Conservation (phyloP, 1,140 invertebrate genomes). For the Magallana ariakensis region DNA sequence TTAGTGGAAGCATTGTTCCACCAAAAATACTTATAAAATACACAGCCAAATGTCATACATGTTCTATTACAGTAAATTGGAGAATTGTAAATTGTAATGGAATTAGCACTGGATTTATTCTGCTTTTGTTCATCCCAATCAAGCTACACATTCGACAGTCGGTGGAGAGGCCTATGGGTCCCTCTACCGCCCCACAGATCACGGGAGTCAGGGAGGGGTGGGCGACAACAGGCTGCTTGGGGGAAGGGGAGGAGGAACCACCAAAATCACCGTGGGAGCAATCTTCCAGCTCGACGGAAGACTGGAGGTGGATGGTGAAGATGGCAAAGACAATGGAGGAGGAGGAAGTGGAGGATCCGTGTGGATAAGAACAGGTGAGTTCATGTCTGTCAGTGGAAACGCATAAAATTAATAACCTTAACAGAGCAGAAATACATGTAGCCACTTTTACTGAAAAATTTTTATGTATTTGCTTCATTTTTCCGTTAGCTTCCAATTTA, state of each 20-base stretch:
- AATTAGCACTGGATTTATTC: no score
- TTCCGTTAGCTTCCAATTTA: no score
- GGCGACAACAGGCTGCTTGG: not conserved
- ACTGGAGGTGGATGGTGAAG: constrained; percentile 66
- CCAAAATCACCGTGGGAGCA: constrained; percentile 64
- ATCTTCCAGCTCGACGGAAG: constrained; percentile 67
- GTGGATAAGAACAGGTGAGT: constrained; percentile 57
- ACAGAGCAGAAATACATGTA: no score
- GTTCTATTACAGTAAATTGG: no score
- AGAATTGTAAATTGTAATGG: no score
- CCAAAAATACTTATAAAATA: no score
- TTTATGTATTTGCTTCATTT: no score
- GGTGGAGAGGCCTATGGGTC: constrained; percentile 65
- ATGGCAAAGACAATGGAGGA: constrained; percentile 51
- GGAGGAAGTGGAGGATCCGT: constrained; percentile 73
- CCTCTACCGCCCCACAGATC: constrained; percentile 63
- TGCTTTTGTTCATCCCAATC: not conserved
- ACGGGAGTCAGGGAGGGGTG: constrained; percentile 65
- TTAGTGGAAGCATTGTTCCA: no score
- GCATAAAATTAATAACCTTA: no score
- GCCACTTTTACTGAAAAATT: no score
- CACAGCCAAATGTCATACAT: no score
- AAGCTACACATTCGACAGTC: not conserved
- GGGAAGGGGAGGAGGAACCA: constrained; percentile 68
- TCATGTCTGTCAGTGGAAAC: not conserved